Evolutionary conservation across 1,140 invertebrate species (phyloP).

Genomic region (Nasonia giraulti): DNA sequence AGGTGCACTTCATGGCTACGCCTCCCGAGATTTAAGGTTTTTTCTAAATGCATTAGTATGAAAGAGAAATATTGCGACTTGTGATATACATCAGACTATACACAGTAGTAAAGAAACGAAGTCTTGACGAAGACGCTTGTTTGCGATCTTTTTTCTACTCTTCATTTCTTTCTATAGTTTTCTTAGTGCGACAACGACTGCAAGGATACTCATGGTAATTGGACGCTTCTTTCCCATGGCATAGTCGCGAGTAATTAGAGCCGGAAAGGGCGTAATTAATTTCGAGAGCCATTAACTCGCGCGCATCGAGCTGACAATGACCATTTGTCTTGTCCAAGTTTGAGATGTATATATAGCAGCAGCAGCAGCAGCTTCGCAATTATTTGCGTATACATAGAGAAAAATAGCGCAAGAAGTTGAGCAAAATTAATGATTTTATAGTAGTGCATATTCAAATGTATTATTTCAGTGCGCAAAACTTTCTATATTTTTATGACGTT

Average conservation of each 20-base stretch:
- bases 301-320: neutral
- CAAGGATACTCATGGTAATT: neutral
- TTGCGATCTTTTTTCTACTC: neutral
- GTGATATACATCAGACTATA: neutral
- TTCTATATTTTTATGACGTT: neutral
- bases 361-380: neutral
- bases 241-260: neutral
- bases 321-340: neutral
- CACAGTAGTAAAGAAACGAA: neutral
- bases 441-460: neutral
- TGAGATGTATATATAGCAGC: neutral
- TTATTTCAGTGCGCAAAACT: conserved; percentile 14
- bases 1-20: neutral
- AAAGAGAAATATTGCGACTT: neutral
- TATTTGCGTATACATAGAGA: neutral
- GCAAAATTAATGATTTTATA: conserved; percentile 33
- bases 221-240: neutral
- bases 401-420: neutral
- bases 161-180: neutral
- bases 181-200: neutral
- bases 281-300: neutral
- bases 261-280: neutral
- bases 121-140: neutral
- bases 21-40: no score
- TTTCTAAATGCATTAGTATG: conserved; percentile 11